These are phyloP conservation scores for Pogoniulus pusillus DNA, from an alignment of 2,797 vertebrate genomes.

Conservation along the genomic window DNA sequence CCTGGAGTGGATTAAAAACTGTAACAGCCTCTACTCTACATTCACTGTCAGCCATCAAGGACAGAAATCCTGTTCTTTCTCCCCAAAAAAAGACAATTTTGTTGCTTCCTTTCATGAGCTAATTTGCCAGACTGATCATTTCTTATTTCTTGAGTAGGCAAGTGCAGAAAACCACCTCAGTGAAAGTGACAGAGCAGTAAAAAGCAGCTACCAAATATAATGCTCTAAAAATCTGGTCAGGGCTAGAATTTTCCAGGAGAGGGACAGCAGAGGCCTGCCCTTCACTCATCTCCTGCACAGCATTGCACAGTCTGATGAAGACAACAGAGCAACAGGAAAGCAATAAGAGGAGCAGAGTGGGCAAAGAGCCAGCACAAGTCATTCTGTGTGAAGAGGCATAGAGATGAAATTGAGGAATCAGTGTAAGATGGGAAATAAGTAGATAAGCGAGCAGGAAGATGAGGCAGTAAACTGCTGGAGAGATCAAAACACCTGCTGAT, in stretches of 20 bases:
- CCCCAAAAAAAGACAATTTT: neutral
- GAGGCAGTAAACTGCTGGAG: neutral
- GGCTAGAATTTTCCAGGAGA: slow-evolving; percentile 24
- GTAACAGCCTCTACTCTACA: neutral
- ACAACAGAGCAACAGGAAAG: slow-evolving; percentile 14
- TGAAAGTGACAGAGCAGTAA: neutral
- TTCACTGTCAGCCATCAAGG: neutral
- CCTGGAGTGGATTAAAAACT: neutral
- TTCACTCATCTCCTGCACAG: slow-evolving; percentile 2
- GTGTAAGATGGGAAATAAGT: neutral
- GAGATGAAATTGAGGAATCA: neutral
- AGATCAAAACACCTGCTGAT: slow-evolving; percentile 23
- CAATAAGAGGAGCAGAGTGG: neutral
- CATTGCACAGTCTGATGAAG: slow-evolving; percentile 23
- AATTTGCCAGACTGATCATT: neutral
- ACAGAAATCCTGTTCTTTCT: neutral
- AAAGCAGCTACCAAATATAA: neutral
- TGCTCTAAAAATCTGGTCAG: neutral
- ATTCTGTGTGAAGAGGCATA: neutral
- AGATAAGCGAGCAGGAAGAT: neutral
- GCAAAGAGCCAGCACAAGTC: neutral
- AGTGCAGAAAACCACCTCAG: neutral
- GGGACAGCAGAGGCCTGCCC: neutral
- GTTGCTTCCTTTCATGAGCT: neutral
- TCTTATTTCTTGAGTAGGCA: neutral